phyloP scores from a whole-genome alignment of 2,797 vertebrate species.

The Percopsis omiscomaycus region DNA sequence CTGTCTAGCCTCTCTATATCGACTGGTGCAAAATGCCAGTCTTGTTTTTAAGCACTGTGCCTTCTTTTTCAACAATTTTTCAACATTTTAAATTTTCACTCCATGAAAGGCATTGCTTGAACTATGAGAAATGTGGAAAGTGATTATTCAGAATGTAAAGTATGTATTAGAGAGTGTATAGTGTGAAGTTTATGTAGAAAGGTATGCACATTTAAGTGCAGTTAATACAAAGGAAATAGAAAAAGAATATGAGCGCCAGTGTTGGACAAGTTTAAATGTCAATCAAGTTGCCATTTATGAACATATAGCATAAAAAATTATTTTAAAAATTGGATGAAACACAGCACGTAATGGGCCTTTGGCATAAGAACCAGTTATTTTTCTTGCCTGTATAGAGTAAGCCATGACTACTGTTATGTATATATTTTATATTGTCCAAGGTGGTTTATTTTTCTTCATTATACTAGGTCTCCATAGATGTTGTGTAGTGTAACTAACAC shows the following conservation, averaged over 20 bases:
- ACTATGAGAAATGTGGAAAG: conserved; percentile 13
- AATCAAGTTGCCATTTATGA: not conserved
- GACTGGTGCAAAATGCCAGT: not conserved
- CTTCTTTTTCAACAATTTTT: conserved; percentile 6
- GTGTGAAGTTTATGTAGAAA: conserved; percentile 17
- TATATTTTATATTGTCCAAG: conserved; percentile 25
- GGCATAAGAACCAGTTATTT: conserved; percentile 13
- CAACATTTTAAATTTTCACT: not conserved
- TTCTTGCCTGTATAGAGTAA: conserved; percentile 47
- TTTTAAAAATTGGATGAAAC: conserved; percentile 11
- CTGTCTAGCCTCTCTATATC: not conserved
- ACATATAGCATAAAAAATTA: conserved; percentile 26
- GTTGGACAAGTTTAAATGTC: conserved; percentile 10
- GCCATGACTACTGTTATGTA: conserved; percentile 57
- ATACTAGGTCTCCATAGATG: conserved; percentile 7
- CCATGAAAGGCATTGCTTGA: conserved; percentile 1
- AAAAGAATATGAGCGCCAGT: conserved; percentile 9
- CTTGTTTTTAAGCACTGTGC: not conserved
- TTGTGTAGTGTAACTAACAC: conserved; percentile 46
- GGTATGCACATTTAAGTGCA: conserved; percentile 3
- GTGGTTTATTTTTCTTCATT: conserved; percentile 13
- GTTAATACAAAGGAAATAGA: not conserved
- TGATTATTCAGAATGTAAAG: conserved; percentile 1
- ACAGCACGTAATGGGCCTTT: conserved; percentile 30
- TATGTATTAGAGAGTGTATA: not conserved